These are phyloP conservation scores for Netelia virgata DNA, from an alignment of 2,888 invertebrate species.

Conservation along the genomic window DNA sequence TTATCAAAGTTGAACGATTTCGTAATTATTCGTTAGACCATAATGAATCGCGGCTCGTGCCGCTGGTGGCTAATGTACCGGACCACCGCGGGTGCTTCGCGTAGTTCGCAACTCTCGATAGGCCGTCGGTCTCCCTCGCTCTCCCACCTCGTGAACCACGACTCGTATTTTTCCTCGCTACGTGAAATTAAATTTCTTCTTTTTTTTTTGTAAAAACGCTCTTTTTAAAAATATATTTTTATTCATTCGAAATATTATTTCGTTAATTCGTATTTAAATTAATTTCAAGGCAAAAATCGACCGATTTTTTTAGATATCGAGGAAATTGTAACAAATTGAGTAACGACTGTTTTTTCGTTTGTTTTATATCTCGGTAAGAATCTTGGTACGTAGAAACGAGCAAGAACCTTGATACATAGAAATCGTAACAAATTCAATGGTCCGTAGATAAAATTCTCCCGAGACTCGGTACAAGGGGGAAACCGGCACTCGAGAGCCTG, in stretches of 20 bases:
- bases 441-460: constrained; percentile 22
- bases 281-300: no score
- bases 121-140: neutral
- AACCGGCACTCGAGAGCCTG: constrained; percentile 14
- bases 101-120: neutral
- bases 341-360: no score
- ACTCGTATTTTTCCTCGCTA: neutral
- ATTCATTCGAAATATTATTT: no score
- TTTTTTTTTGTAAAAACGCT: no score
- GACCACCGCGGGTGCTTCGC: neutral
- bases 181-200: no score
- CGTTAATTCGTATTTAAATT: no score
- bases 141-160: neutral
- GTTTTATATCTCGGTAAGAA: no score
- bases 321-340: no score
- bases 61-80: constrained; percentile 41
- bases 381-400: neutral
- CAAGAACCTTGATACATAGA: constrained; percentile 14
- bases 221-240: no score
- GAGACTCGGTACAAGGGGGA: constrained; percentile 8
- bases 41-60: constrained; percentile 55
- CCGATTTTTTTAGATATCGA: no score
- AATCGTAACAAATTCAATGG: constrained; percentile 39
- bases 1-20: constrained; percentile 42
- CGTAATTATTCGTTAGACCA: constrained; percentile 52